These are phyloP conservation scores for Pseudanteris insignis DNA, from an alignment of 2,888 invertebrate species.

Conservation along the genomic window DNA sequence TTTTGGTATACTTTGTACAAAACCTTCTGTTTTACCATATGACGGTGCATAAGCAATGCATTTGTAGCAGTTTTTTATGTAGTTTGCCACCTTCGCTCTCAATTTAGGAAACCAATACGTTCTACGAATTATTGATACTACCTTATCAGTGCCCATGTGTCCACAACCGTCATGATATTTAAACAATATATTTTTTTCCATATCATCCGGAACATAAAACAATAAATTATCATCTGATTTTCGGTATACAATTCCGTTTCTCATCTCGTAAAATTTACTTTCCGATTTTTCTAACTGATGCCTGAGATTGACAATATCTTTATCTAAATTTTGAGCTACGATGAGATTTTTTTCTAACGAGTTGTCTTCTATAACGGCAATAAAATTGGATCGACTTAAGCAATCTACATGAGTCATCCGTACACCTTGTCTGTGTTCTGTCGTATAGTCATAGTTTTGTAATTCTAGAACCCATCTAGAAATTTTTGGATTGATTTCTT, in stretches of 20 bases:
- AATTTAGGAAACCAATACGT: slow-evolving; percentile 13
- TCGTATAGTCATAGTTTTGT: slow-evolving; percentile 3
- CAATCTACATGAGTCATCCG: slow-evolving; percentile 10
- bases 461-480: slow-evolving; percentile 11
- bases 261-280: slow-evolving; percentile 16
- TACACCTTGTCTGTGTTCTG: slow-evolving; percentile 5
- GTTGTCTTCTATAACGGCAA: slow-evolving; percentile 7
- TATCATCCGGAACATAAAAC: slow-evolving; percentile 7
- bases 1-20: slow-evolving; percentile 6
- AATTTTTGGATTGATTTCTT: slow-evolving; percentile 10
- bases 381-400: slow-evolving; percentile 4
- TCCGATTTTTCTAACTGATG: slow-evolving; percentile 6
- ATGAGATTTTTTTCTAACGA: slow-evolving; percentile 10
- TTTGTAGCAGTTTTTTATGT: slow-evolving; percentile 8
- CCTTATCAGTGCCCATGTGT: slow-evolving; percentile 7
- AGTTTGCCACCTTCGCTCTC: not conserved
- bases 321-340: slow-evolving; percentile 3
- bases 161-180: slow-evolving; percentile 9
- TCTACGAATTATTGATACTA: not conserved
- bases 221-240: slow-evolving; percentile 9
- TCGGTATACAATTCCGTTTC: slow-evolving; percentile 13
- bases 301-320: not conserved
- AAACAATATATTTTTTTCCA: slow-evolving; percentile 10
- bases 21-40: slow-evolving; percentile 7
- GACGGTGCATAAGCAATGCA: slow-evolving; percentile 6